A percentile compares a stretch with the other conserved stretches of the same genome.
phyloP scores from a whole-genome alignment of 1,140 invertebrate genomes.

The Ceratitis capitata region DNA sequence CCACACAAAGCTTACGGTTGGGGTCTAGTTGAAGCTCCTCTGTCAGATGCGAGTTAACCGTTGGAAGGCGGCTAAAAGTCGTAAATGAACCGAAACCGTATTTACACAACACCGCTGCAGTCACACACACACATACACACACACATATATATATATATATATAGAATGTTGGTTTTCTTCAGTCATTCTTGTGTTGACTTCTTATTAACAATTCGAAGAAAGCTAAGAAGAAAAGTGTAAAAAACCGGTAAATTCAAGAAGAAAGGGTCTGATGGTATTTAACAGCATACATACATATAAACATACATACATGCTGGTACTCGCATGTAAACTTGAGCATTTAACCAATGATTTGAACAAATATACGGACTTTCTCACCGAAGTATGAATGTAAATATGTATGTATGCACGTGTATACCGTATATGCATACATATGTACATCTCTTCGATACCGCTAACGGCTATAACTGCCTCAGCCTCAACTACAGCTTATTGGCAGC shows the following conservation, averaged over 20 bases:
- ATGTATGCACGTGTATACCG: background rate
- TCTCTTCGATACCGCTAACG: conserved; percentile 14
- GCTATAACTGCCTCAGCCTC: conserved; percentile 14
- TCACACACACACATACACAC: background rate
- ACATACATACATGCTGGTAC: background rate
- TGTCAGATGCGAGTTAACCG: background rate
- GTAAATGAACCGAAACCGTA: conserved; percentile 6
- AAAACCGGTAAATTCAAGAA: background rate
- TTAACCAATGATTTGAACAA: too few species aligned
- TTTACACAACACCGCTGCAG: background rate
- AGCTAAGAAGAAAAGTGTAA: conserved; percentile 10
- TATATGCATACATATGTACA: background rate
- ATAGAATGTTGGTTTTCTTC: background rate
- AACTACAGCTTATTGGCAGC: background rate
- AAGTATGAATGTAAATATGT: background rate
- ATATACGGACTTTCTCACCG: background rate
- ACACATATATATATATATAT: background rate
- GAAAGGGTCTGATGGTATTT: background rate
- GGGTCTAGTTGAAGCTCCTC: background rate
- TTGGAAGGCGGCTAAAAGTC: background rate
- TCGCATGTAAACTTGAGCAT: too few species aligned
- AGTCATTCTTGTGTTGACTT: background rate
- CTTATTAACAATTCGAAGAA: background rate
- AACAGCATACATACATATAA: background rate
- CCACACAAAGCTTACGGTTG: too few species aligned